Evolutionary conservation across 2,888 invertebrate genomes (phyloP).

Genomic region (Cheilosia impressa): DNA sequence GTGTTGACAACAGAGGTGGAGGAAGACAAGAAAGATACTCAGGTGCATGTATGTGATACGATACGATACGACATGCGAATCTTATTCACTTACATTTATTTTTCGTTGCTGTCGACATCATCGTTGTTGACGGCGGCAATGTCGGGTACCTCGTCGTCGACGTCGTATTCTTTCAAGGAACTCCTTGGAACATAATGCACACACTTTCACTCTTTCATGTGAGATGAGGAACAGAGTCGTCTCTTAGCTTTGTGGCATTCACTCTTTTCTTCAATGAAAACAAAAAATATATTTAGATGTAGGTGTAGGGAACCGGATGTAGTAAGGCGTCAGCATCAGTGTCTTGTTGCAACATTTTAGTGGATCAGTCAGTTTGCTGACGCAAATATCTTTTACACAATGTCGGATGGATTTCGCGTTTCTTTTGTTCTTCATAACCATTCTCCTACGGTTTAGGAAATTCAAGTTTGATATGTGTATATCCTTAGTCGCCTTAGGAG

Average conservation of each 20-base stretch:
- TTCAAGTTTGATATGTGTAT: background rate
- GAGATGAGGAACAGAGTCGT: constrained; percentile 17
- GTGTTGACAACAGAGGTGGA: background rate
- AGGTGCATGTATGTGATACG: background rate
- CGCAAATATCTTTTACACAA: constrained; percentile 49
- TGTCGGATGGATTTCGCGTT: background rate
- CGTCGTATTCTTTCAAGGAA: constrained; percentile 6
- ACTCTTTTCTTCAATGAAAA: constrained; percentile 36
- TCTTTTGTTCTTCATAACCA: constrained; percentile 8
- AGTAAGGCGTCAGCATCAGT: constrained; percentile 9
- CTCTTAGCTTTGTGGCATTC: constrained; percentile 28
- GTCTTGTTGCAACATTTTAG: constrained; percentile 30
- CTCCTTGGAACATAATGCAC: constrained; percentile 43
- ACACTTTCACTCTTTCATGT: constrained; percentile 55
- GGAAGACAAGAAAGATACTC: constrained; percentile 16
- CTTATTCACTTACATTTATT: constrained; percentile 1
- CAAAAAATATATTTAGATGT: background rate
- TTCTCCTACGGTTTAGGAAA: constrained; percentile 4
- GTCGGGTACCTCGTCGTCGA: background rate
- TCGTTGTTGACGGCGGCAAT: background rate
- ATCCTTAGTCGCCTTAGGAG: no score
- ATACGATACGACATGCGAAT: constrained; percentile 27
- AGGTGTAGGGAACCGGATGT: background rate
- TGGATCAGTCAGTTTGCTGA: constrained; percentile 69
- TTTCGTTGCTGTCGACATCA: constrained; percentile 1